Evolutionary conservation across 2,888 invertebrate species (phyloP), one percentile per base, ranked within the genome.

Genomic region (Zygogramma bicolorata): DNA sequence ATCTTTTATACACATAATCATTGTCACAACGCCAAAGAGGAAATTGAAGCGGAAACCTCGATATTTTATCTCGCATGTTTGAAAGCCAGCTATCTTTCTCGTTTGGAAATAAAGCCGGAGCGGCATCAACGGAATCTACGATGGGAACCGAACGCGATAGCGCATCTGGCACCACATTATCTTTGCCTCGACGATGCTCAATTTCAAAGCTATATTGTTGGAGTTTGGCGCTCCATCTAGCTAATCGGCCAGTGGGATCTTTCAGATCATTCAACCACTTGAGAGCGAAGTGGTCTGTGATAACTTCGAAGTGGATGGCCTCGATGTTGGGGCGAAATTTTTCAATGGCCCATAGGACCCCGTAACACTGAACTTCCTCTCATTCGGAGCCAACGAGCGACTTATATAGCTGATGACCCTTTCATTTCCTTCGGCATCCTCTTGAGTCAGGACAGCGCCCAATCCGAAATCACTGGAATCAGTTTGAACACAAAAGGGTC

Each of bases 301-400:
- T 25, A 3, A 70, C 82, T 25, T 65, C 67, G 13, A 76, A 75
- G n/a, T 60, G 31, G 20, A 70, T 61, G 3, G 75, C 75, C 67
- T 77, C 77, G 4, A 77, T 18, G 31, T 73, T 75, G 1, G 70
- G 31, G 25, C 67, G 20, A 15, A 67, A 40, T 29, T 67, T 67
- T 29, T 60, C 70, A n/a, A 72, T 65, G 10, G 70, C 75, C 68
- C 72, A 76, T 2, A 74, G 31, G n/a, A 74, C 68, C 10, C 72
- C 74, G 76, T 67, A 2, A 67, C 67, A 5, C 68, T 53, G 20
- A 62, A 76, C 15, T 65, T 70, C 22, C 53, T 34, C 46, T 75
- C 75, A 13, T 57, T 18, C 49, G 22, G n/a, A 20, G 62, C 40
- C n/a, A 70, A 29, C 7, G 61, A 34, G 4, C 61, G 31, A 25